A percentile compares a stretch with the other conserved stretches of the same genome.
These are phyloP conservation scores for Nasonia oneida DNA, from an alignment of 2,888 invertebrate genomes.

Conservation along the genomic window DNA sequence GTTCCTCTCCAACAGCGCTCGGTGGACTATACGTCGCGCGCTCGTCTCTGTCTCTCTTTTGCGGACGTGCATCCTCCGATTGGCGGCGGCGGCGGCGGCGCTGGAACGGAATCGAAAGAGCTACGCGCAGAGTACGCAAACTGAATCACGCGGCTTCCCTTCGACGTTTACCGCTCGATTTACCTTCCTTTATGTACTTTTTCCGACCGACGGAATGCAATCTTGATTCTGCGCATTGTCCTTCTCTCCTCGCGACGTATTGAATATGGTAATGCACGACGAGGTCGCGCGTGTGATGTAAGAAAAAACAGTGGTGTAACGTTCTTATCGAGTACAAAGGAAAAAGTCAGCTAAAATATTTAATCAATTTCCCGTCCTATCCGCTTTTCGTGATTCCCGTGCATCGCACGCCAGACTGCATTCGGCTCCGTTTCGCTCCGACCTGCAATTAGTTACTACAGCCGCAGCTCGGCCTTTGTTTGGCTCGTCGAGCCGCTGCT, in stretches of 20 bases:
- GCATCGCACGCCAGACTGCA: conserved; percentile 43
- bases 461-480: conserved; percentile 37
- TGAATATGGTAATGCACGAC: too few relatives aligned
- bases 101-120: conserved; percentile 42
- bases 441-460: conserved; percentile 56
- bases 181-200: background rate
- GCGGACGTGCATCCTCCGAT: conserved; percentile 42
- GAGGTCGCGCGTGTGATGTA: too few relatives aligned
- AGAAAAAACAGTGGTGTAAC: too few relatives aligned
- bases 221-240: background rate
- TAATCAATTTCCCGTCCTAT: conserved; percentile 41
- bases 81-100: conserved; percentile 15
- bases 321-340: too few relatives aligned
- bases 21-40: background rate
- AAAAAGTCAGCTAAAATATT: conserved; percentile 30
- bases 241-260: background rate
- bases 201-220: background rate
- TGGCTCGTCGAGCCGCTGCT: background rate
- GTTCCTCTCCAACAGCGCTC: background rate
- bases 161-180: background rate
- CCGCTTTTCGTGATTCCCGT: conserved; percentile 54
- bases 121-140: conserved; percentile 39
- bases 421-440: background rate
- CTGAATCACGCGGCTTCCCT: conserved; percentile 51
- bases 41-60: background rate